Conservation (phyloP, 2,113 vertebrate genomes). For the Noturus placidus region DNA sequence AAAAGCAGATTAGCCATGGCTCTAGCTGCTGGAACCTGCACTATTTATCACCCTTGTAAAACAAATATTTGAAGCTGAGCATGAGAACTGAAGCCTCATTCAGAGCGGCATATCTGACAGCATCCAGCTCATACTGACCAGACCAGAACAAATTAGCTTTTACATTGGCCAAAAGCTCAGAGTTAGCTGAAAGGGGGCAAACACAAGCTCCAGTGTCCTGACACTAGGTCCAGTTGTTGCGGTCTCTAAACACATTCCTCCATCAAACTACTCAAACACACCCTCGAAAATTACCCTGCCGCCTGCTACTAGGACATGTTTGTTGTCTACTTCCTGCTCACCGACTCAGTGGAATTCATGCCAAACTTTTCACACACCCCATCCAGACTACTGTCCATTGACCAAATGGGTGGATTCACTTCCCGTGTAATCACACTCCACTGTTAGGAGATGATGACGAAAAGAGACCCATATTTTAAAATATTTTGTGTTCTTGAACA, state of each 20-base stretch:
- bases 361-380: slow-evolving; percentile 23
- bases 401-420: slow-evolving; percentile 33
- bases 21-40: slow-evolving; percentile 13
- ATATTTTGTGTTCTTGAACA: background rate
- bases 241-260: slow-evolving; percentile 55
- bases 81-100: slow-evolving; percentile 37
- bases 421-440: slow-evolving; percentile 28
- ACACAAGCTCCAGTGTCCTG: slow-evolving; percentile 57
- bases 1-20: slow-evolving; percentile 15
- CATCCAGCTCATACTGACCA: slow-evolving; percentile 53
- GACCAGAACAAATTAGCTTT: slow-evolving; percentile 57
- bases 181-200: slow-evolving; percentile 38
- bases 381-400: slow-evolving; percentile 44
- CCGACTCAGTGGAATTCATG: slow-evolving; percentile 22
- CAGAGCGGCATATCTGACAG: slow-evolving; percentile 37
- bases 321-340: slow-evolving; percentile 35
- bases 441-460: slow-evolving; percentile 17
- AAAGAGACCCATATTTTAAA: slow-evolving; percentile 8
- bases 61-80: slow-evolving; percentile 42
- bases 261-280: slow-evolving; percentile 49
- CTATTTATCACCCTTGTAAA: slow-evolving; percentile 39
- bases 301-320: slow-evolving; percentile 37
- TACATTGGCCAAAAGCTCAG: slow-evolving; percentile 37
- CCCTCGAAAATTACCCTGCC: slow-evolving; percentile 39
- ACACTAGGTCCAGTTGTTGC: slow-evolving; percentile 33